Evolutionary conservation across 2,113 vertebrate species (phyloP).

Genomic region (Chitala chitala): DNA sequence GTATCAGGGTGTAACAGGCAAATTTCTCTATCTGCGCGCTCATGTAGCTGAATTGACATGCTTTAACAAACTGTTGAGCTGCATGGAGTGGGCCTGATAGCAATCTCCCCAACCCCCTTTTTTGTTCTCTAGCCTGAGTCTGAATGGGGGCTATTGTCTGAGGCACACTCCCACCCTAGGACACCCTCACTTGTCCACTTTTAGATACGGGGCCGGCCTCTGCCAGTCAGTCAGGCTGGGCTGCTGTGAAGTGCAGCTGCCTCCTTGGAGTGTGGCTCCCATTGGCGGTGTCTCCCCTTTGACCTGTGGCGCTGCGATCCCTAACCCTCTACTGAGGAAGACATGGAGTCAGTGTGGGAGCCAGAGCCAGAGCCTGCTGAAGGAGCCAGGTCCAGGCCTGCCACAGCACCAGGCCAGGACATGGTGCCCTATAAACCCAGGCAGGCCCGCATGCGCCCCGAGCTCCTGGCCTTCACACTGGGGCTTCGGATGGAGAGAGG

Average conservation of each 20-base stretch:
- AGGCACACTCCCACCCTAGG: slow-evolving; percentile 76
- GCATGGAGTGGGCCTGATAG: slow-evolving; percentile 50
- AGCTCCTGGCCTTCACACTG: slow-evolving; percentile 83
- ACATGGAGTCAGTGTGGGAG: slow-evolving; percentile 67
- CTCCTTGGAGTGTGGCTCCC: slow-evolving; percentile 65
- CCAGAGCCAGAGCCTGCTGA: slow-evolving; percentile 56
- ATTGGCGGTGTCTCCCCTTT: slow-evolving; percentile 60
- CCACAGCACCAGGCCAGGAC: slow-evolving; percentile 64
- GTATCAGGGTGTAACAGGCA: slow-evolving; percentile 23
- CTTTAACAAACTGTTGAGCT: slow-evolving; percentile 57
- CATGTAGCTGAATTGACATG: slow-evolving; percentile 49
- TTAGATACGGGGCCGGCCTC: slow-evolving; percentile 73
- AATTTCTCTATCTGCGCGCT: slow-evolving; percentile 33
- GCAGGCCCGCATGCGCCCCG: slow-evolving; percentile 76
- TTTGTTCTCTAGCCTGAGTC: slow-evolving; percentile 32
- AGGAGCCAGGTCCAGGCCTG: slow-evolving; percentile 68
- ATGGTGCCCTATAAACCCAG: slow-evolving; percentile 71
- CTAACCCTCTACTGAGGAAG: too few relatives aligned
- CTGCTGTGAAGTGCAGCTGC: slow-evolving; percentile 70
- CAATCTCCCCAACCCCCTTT: slow-evolving; percentile 35
- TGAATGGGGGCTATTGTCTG: slow-evolving; percentile 82
- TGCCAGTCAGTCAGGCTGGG: slow-evolving; percentile 60
- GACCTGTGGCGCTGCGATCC: too few relatives aligned
- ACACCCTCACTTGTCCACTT: slow-evolving; percentile 64
- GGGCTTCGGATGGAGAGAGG: slow-evolving; percentile 83